A percentile compares a stretch with the other conserved stretches of the same genome.
These are phyloP conservation scores for Periphyllus acericola DNA, from an alignment of 2,888 invertebrate species.

Conservation along the genomic window DNA sequence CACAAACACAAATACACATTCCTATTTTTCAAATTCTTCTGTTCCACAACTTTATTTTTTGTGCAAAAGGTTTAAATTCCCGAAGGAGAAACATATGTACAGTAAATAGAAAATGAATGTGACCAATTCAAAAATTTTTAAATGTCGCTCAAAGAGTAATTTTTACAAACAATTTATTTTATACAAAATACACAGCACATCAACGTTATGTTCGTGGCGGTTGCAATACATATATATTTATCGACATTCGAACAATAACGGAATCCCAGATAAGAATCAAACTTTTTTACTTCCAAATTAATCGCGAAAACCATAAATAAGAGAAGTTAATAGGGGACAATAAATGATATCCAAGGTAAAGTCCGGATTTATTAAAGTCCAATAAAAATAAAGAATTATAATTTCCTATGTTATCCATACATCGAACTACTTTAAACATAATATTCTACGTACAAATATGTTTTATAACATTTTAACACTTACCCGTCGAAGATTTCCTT, in stretches of 20 bases:
- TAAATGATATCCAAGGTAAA: conserved; percentile 21
- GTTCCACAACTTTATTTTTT: too few species aligned
- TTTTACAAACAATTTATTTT: conserved; percentile 25
- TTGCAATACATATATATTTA: neutral
- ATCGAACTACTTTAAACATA: neutral
- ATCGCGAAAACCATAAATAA: conserved; percentile 43
- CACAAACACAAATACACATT: too few species aligned
- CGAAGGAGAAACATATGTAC: neutral
- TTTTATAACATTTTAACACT: conserved; percentile 20
- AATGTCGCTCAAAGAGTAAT: neutral
- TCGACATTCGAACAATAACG: neutral
- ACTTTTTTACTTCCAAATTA: conserved; percentile 35
- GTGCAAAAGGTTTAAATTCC: too few species aligned
- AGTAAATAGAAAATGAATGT: neutral
- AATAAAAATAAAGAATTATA: neutral
- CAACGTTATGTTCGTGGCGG: neutral
- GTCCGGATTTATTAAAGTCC: conserved; percentile 1
- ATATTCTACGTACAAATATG: neutral
- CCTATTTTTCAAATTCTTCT: too few species aligned
- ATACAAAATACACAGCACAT: neutral
- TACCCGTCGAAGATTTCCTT: conserved; percentile 58
- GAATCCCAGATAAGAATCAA: neutral
- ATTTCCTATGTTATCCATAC: neutral
- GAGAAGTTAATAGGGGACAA: conserved; percentile 32
- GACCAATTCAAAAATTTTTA: neutral